Base-by-base conservation (phyloP, 2,797 vertebrate genomes). In the Carcharodon carcharias region DNA sequence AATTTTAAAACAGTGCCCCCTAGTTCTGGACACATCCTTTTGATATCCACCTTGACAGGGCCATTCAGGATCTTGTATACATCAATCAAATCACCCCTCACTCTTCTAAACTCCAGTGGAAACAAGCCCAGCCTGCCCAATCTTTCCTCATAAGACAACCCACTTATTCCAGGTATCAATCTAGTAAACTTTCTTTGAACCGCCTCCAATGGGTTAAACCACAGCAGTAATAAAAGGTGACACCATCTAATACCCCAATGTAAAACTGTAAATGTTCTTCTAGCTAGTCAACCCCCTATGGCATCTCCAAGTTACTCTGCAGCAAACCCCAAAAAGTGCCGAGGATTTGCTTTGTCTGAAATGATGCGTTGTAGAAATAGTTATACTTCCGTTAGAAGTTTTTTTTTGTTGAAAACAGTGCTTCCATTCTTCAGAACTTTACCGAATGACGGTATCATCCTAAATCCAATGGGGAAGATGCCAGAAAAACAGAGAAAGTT, bases 371-470 rank as follows among this genome's bases (percentile, higher is more conserved):
- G n/a, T 65, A 26, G 61, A 93, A 40, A 63, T 63, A 67, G 91
- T 65, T n/a, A 96, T 63, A 96, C 56, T 91, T 96, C 77, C 65
- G 18, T 58, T 35, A 73, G 96, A 96, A 96, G 85, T 80, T 89
- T 82, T 96, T 96, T 96, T 95, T 9, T 67, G 14, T 1, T 12
- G 2, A 97, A 71, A 31, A 23, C 58, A 96, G 21, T 85, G 63
- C 97, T 65, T 97, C 97, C 97, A 87, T 96, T 96, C 97, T 97
- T 98, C 98, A 97, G 97, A 98, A 97, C 97, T 98, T 98, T 97
- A 98, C 98, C 98, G 97, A 98, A 98, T 99, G 99, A 99, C 50
- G 97, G 97, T 97, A 97, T 97, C 98, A 97, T 98, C 98, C 96
- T 97, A 97, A 99, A 99, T 97, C 12, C 0, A 1, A 63, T 0